Evolutionary conservation across 1,140 invertebrate genomes (phyloP).

Genomic region (Drosophila nannoptera): DNA sequence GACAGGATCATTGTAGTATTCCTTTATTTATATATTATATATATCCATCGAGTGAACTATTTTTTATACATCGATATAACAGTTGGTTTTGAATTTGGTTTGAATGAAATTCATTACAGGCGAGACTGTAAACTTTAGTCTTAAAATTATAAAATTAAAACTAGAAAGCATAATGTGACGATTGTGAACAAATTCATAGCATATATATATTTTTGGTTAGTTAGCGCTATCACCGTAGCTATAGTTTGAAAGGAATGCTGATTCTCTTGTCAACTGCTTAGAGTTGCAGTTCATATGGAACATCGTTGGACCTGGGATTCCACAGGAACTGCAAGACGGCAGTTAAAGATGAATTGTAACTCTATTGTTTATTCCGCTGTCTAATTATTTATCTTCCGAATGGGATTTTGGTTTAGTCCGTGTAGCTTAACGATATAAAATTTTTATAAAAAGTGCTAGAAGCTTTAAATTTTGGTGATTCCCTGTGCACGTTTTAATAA

Average conservation of each 20-base stretch:
- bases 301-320: slow-evolving; percentile 53
- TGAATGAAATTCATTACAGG: slow-evolving; percentile 54
- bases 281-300: slow-evolving; percentile 53
- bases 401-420: slow-evolving; percentile 28
- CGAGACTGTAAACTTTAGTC: slow-evolving; percentile 47
- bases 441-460: slow-evolving; percentile 64
- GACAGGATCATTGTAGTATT: not conserved
- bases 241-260: slow-evolving; percentile 9
- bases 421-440: slow-evolving; percentile 58
- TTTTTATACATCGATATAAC: slow-evolving; percentile 61
- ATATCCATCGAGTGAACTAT: slow-evolving; percentile 65
- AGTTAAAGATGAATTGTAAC: slow-evolving; percentile 28
- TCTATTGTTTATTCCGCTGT: not conserved
- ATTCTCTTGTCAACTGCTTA: slow-evolving; percentile 37
- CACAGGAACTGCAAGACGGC: slow-evolving; percentile 63
- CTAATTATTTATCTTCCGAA: not conserved
- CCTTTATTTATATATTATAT: slow-evolving; percentile 22
- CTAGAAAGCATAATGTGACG: slow-evolving; percentile 57
- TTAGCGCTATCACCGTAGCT: slow-evolving; percentile 49
- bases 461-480: slow-evolving; percentile 29
- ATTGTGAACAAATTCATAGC: slow-evolving; percentile 50
- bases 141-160: slow-evolving; percentile 58
- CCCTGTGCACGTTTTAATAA: slow-evolving; percentile 24
- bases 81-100: slow-evolving; percentile 20
- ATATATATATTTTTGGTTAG: slow-evolving; percentile 66